Percentiles rank a stretch among this genome's conserved stretches.
These are phyloP conservation scores for Mirza zaza DNA, from an alignment of 2,113 vertebrate genomes.

Conservation along the genomic window DNA sequence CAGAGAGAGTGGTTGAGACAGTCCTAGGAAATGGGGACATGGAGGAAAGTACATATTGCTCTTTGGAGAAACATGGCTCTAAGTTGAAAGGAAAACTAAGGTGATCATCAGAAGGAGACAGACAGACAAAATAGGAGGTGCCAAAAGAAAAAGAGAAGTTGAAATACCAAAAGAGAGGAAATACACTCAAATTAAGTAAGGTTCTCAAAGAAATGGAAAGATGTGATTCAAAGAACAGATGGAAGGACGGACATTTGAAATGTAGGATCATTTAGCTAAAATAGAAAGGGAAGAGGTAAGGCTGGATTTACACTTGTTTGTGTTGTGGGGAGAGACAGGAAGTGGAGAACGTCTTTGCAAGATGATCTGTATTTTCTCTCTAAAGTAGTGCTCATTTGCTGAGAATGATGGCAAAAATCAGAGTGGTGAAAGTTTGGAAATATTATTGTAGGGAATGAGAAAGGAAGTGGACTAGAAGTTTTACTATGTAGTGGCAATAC, in stretches of 20 bases:
- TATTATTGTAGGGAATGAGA: not conserved
- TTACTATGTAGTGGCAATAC: conserved; percentile 26
- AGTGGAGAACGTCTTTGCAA: not conserved
- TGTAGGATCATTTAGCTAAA: not conserved
- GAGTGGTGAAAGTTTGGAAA: conserved; percentile 31
- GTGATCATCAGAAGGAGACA: not conserved
- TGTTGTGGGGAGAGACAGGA: not conserved
- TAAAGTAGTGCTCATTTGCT: conserved; percentile 39
- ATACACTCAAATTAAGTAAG: not conserved
- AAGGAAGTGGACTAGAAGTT: not conserved
- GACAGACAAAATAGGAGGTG: not conserved
- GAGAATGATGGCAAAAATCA: conserved; percentile 18
- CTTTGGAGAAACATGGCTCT: not conserved
- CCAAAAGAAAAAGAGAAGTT: not conserved
- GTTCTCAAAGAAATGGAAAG: not conserved
- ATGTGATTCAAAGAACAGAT: conserved; percentile 16
- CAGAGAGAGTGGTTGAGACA: not conserved
- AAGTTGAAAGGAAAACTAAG: not conserved
- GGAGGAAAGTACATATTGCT: not conserved
- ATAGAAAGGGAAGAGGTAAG: not conserved
- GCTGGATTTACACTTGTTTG: not conserved
- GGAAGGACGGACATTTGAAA: conserved; percentile 17
- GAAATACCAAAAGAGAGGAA: not conserved
- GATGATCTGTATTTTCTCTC: conserved; percentile 32
- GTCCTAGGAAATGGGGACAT: not conserved